Percentiles rank a stretch among this genome's conserved stretches.
phyloP scores from a whole-genome alignment of 2,888 invertebrate species.

The Calameuta idolon region DNA sequence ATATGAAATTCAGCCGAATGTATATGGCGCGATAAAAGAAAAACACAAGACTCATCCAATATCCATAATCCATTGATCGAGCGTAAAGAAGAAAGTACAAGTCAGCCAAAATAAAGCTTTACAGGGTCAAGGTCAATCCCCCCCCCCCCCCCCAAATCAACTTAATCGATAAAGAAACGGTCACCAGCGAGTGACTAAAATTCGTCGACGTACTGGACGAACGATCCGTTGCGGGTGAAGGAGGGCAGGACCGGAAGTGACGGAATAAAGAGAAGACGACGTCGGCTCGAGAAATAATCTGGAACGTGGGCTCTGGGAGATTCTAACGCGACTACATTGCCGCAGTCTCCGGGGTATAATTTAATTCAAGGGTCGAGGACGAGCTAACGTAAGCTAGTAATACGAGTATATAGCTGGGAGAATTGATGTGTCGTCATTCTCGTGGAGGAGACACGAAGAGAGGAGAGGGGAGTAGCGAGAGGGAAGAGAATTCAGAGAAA shows the following conservation, averaged over 20 bases:
- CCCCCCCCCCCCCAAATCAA: too few species aligned
- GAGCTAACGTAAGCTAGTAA: conserved; percentile 34
- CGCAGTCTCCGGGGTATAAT: conserved; percentile 45
- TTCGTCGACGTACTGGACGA: too few species aligned
- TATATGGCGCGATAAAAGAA: too few species aligned
- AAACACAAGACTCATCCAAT: too few species aligned
- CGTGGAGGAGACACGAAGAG: not conserved
- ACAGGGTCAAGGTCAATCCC: too few species aligned
- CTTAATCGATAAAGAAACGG: too few species aligned
- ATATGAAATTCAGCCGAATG: too few species aligned
- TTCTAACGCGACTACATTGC: conserved; percentile 25
- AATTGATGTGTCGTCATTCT: not conserved
- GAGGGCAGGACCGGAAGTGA: not conserved
- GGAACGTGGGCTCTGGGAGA: not conserved
- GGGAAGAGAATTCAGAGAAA: not conserved
- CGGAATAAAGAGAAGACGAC: not conserved
- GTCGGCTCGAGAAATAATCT: not conserved
- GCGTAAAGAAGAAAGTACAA: too few species aligned
- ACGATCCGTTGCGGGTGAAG: too few species aligned
- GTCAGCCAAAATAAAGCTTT: too few species aligned
- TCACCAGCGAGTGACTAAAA: too few species aligned
- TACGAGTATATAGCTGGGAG: not conserved
- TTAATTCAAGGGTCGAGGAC: conserved; percentile 51
- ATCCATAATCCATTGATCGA: too few species aligned
- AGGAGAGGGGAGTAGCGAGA: not conserved